A percentile compares a stretch with the other conserved stretches of the same genome.
Conservation (phyloP, 2,797 vertebrate species). For the Arvicola amphibius region DNA sequence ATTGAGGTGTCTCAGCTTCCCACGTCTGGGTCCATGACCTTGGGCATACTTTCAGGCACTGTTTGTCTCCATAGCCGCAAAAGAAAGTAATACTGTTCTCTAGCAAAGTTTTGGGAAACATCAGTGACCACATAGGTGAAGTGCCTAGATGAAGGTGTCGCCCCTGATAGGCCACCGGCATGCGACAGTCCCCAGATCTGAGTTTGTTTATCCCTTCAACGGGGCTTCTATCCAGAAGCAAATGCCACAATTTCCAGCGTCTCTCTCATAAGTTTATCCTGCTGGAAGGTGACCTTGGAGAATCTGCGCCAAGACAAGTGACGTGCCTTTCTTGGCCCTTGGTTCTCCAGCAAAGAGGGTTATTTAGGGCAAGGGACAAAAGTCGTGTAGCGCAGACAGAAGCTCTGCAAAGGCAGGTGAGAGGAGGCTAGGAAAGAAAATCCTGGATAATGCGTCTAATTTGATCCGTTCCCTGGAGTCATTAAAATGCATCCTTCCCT, state of each 20-base stretch:
- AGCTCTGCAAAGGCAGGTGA: slow-evolving; percentile 65
- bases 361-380: slow-evolving; percentile 44
- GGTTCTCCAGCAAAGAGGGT: slow-evolving; percentile 25
- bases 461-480: slow-evolving; percentile 80
- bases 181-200: neutral
- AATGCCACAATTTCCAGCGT: neutral
- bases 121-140: neutral
- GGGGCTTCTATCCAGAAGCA: neutral
- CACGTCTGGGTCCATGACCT: neutral
- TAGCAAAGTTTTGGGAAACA: neutral
- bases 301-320: slow-evolving; percentile 10
- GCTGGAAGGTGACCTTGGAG: slow-evolving; percentile 83
- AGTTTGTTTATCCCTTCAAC: slow-evolving; percentile 41
- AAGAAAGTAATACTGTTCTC: neutral
- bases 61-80: neutral
- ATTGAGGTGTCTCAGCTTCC: neutral
- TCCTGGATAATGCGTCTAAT: slow-evolving; percentile 84
- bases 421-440: slow-evolving; percentile 79
- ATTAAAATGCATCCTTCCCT: slow-evolving; percentile 81
- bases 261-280: neutral
- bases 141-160: too few species aligned
- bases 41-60: neutral
- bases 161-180: neutral
- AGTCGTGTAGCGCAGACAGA: slow-evolving; percentile 28
- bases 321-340: slow-evolving; percentile 13